Conservation (phyloP, 2,797 vertebrate genomes). For the Eulemur albifrons region DNA sequence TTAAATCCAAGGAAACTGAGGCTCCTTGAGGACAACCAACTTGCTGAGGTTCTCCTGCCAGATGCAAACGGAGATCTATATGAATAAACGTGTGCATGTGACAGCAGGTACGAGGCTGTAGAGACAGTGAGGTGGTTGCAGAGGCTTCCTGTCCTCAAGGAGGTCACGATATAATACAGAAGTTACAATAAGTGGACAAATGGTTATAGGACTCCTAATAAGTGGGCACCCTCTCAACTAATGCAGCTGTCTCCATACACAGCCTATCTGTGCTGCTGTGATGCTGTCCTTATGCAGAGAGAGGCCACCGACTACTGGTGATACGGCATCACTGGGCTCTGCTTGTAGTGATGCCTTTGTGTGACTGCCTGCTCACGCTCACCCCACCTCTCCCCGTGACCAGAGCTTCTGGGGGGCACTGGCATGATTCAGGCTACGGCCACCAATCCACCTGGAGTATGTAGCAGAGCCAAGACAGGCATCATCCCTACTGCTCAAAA, state of each 20-base stretch:
- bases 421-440: not conserved
- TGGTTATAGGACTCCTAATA: not conserved
- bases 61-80: not conserved
- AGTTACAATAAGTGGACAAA: not conserved
- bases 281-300: not conserved
- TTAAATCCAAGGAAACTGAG: not conserved
- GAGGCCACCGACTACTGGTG: not conserved
- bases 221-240: not conserved
- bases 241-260: not conserved
- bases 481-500: not conserved
- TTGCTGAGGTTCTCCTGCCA: not conserved
- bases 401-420: not conserved
- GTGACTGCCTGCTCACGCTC: not conserved
- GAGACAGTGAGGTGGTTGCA: not conserved
- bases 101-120: not conserved
- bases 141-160: not conserved
- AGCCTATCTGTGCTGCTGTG: no score
- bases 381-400: not conserved
- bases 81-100: not conserved
- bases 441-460: not conserved
- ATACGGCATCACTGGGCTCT: accelerated
- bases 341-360: not conserved
- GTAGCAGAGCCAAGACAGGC: not conserved
- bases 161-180: not conserved
- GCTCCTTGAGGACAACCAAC: not conserved